Evolutionary conservation across 2,797 vertebrate genomes (phyloP).

Genomic region (Neosilurus hyrtlii): DNA sequence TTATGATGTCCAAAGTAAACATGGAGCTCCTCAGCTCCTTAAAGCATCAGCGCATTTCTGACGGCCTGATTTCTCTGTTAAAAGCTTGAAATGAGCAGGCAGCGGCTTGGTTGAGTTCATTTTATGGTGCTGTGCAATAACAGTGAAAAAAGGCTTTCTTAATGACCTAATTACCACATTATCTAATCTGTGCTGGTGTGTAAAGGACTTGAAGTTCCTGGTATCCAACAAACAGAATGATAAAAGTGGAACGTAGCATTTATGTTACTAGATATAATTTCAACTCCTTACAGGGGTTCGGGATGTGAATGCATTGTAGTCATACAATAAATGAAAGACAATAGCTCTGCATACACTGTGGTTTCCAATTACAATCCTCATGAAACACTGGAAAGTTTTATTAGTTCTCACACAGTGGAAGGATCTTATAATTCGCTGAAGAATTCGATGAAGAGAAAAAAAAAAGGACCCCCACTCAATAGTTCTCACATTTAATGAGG

Average conservation of each 20-base stretch:
- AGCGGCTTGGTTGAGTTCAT: constrained; percentile 20
- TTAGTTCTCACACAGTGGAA: neutral
- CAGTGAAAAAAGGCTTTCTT: constrained; percentile 28
- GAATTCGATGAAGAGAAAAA: neutral
- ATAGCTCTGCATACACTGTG: constrained; percentile 10
- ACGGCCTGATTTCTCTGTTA: constrained; percentile 13
- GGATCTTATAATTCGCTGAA: neutral
- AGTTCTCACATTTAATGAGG: constrained; percentile 17
- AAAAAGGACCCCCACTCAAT: neutral
- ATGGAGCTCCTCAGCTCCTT: constrained; percentile 1
- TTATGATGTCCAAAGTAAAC: constrained; percentile 27
- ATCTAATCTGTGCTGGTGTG: constrained; percentile 29
- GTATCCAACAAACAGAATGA: neutral
- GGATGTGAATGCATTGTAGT: neutral
- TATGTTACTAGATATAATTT: neutral
- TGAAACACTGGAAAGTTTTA: constrained; percentile 1
- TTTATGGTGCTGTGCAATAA: constrained; percentile 22
- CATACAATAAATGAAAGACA: neutral
- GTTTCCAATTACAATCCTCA: constrained; percentile 12
- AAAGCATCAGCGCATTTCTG: constrained; percentile 24
- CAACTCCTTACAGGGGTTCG: neutral
- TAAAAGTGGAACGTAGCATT: neutral
- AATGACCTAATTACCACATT: constrained; percentile 51
- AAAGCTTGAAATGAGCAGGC: constrained; percentile 30
- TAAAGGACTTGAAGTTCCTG: constrained; percentile 24